A percentile compares a stretch with the other conserved stretches of the same genome.
These are phyloP conservation scores for Nesoenas mayeri DNA, from an alignment of 2,113 vertebrate genomes.

Conservation along the genomic window DNA sequence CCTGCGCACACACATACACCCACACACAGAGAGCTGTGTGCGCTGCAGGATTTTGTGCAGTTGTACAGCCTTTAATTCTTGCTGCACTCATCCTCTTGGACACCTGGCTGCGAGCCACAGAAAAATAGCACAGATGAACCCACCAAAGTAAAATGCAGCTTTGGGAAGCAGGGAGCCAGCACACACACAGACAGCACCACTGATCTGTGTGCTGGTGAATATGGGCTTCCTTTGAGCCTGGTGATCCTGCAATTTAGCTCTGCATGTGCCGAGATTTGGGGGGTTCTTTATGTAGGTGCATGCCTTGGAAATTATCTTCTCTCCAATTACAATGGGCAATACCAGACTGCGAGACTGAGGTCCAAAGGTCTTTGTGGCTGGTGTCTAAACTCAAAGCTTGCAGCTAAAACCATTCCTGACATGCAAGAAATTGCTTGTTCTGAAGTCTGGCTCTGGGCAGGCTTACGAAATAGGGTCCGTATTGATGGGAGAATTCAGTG, in stretches of 20 bases:
- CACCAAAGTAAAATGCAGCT: not conserved
- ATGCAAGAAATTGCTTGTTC: not conserved
- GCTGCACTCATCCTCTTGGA: not conserved
- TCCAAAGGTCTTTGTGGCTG: not conserved
- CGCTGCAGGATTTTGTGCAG: not conserved
- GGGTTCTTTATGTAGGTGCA: not conserved
- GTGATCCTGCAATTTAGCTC: not conserved
- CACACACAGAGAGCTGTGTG: not conserved
- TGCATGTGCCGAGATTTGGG: not conserved
- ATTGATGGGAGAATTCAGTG: not conserved
- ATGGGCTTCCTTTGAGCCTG: not conserved
- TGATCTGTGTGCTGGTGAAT: not conserved
- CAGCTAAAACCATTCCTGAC: not conserved
- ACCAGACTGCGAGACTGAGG: not conserved
- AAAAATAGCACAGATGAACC: not conserved
- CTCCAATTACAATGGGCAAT: not conserved
- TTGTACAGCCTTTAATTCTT: not conserved
- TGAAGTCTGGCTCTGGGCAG: not conserved
- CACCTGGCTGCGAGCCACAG: not conserved
- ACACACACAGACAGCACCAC: accelerated
- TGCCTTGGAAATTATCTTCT: not conserved
- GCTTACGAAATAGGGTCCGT: not conserved
- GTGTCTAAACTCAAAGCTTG: not conserved
- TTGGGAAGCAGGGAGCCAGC: not conserved
- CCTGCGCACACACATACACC: accelerated